These are phyloP conservation scores for Sepioteuthis lessoniana DNA, from an alignment of 2,888 invertebrate species.

Conservation along the genomic window DNA sequence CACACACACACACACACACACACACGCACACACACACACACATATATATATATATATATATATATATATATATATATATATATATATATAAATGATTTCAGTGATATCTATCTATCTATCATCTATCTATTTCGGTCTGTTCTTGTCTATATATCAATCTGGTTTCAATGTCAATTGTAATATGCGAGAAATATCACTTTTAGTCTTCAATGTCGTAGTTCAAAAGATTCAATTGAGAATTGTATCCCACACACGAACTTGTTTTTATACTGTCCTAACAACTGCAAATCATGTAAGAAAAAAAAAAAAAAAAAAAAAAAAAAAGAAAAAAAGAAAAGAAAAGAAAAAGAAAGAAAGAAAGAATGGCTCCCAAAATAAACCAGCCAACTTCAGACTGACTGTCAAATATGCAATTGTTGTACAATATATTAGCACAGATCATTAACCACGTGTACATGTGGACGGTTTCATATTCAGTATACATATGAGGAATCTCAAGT, in stretches of 20 bases:
- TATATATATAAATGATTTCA: too few species aligned
- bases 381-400: not conserved
- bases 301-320: not conserved
- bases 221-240: not conserved
- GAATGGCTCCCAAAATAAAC: not conserved
- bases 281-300: too few species aligned
- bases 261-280: not conserved
- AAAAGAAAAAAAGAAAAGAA: not conserved
- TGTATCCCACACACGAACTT: not conserved
- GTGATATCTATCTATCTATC: too few species aligned
- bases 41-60: too few species aligned
- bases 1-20: too few species aligned
- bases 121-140: too few species aligned
- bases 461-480: not conserved
- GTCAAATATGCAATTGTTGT: too few species aligned
- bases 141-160: not conserved
- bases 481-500: not conserved
- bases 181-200: too few species aligned
- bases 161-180: too few species aligned
- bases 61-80: not conserved
- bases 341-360: not conserved
- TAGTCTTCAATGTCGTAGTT: not conserved
- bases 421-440: not conserved
- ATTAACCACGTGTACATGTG: not conserved
- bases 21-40: too few species aligned